These are phyloP conservation scores for Diplodus puntazzo DNA, from an alignment of 2,797 vertebrate species.

Conservation along the genomic window DNA sequence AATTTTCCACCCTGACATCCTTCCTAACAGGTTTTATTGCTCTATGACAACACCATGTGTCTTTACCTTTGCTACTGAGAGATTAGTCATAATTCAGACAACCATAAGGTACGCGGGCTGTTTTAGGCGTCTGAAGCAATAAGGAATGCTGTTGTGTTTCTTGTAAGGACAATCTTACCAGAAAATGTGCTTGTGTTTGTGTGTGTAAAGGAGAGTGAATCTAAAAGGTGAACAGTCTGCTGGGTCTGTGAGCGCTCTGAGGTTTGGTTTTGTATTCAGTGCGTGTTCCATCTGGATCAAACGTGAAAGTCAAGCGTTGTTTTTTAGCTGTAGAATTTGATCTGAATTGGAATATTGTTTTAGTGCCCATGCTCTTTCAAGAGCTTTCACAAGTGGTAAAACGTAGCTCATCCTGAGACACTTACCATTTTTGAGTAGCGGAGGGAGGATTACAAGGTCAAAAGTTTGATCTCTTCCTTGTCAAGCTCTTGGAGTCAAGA, in stretches of 20 bases:
- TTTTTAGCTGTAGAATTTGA: slow-evolving; percentile 10
- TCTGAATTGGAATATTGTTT: slow-evolving; percentile 24
- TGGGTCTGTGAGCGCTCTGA: neutral
- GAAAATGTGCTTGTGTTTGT: neutral
- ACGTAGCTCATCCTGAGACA: slow-evolving; percentile 11
- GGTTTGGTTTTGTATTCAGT: slow-evolving; percentile 21
- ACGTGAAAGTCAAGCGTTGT: slow-evolving; percentile 31
- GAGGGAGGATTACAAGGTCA: slow-evolving; percentile 33
- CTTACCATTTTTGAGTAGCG: neutral
- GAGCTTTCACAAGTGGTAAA: slow-evolving; percentile 2
- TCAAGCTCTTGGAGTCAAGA: slow-evolving; percentile 2
- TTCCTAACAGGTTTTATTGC: neutral
- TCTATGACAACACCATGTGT: neutral
- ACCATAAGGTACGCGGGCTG: neutral
- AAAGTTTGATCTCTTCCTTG: slow-evolving; percentile 43
- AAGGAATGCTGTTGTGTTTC: slow-evolving; percentile 7
- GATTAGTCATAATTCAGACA: slow-evolving; percentile 6
- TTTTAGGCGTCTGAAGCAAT: slow-evolving; percentile 20
- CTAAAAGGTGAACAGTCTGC: slow-evolving; percentile 10
- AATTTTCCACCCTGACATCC: neutral
- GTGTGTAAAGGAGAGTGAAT: neutral
- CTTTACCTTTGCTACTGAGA: neutral
- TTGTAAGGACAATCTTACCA: neutral
- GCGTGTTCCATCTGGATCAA: neutral
- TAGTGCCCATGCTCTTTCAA: neutral